Percentiles rank a stretch among this genome's conserved stretches.
phyloP scores from a whole-genome alignment of 1,140 invertebrate species.

The Mycetomoellerius zeteki region DNA sequence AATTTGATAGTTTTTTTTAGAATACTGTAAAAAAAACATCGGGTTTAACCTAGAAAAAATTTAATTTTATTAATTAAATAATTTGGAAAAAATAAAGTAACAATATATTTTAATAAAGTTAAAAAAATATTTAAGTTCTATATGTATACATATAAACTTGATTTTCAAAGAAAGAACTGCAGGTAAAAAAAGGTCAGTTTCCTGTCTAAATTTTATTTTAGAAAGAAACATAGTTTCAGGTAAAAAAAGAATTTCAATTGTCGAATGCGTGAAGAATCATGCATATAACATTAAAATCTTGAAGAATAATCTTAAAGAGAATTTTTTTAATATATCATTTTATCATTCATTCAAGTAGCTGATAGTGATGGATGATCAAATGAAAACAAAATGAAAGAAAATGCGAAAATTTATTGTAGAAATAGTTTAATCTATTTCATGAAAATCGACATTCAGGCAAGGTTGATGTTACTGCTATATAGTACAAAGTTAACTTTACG shows the following conservation, averaged over 20 bases:
- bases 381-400: background rate
- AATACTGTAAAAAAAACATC: background rate
- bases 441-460: background rate
- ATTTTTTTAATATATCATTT: too few species aligned
- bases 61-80: background rate
- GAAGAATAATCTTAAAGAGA: background rate
- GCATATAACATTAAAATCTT: background rate
- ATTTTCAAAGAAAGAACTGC: too few species aligned
- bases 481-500: slow-evolving; percentile 55
- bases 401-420: background rate
- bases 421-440: background rate
- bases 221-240: too few species aligned
- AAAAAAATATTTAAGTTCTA: background rate
- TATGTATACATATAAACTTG: too few species aligned
- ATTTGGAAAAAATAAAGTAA: background rate
- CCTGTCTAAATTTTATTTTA: too few species aligned
- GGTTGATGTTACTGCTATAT: too few species aligned
- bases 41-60: background rate
- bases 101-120: background rate
- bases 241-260: too few species aligned
- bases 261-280: background rate
- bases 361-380: too few species aligned
- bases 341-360: too few species aligned
- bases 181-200: too few species aligned
- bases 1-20: background rate